Base-by-base conservation (phyloP, 1,140 invertebrate genomes). In the Drosophila burlai region DNA sequence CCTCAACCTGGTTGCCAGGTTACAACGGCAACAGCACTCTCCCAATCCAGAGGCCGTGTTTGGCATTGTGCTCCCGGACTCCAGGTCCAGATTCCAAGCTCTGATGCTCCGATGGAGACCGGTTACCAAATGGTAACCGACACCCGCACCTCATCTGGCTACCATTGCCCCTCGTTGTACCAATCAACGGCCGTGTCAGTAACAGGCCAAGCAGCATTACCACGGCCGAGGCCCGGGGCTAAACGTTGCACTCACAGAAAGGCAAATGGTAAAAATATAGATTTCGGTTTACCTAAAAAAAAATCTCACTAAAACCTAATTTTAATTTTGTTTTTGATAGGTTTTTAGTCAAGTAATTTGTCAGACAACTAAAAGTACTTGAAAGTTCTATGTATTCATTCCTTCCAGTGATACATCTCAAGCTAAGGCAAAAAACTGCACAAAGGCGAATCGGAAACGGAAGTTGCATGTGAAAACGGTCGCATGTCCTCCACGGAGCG, bases 401-500 rank as follows among this genome's bases (percentile, higher is more conserved):
- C 61, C 26, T 47, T 24, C 3, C 64, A 49, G 74, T 69, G 50
- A 15, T 7, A 50, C 15, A 52, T 50, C 31, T 43, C n/a, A 24
- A 60, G 52, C 21, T 31, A 46, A 36, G 10, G 15, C 18, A 46
- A 57, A 61, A 46, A 40, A 68, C 66, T 60, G 77, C 54, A 83
- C 80, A 87, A 86, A 85, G 81, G 71, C 76, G 69, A 80, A 89
- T 80, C 81, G 84, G 84, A 87, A 87, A 83, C 73, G 84, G 84
- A 84, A 90, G 84, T 84, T 89, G 77, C 84, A 89, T 87, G 80
- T 75, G 84, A 83, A 75, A 83, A 74, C 76, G 80, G 66, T 72
- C 74, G 73, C 66, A 58, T 71, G 64, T 76, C 72, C 64, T 57
- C 71, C 60, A 50, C 36, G 36, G 47, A 52, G 65, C 36, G 59